Evolutionary conservation across 2,797 vertebrate genomes (phyloP).

Genomic region (Dromococcyx pavoninus): DNA sequence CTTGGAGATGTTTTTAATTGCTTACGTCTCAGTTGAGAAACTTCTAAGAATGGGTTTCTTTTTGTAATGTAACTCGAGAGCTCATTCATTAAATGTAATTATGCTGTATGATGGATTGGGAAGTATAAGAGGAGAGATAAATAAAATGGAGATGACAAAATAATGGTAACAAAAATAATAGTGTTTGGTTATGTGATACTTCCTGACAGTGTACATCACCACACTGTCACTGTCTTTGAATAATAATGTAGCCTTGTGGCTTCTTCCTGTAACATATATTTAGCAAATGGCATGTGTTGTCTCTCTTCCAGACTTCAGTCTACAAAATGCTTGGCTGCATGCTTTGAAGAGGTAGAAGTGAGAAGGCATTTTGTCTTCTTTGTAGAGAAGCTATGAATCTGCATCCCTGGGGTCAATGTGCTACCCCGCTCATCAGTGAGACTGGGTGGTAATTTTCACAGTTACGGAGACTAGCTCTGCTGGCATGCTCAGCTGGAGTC

Average conservation of each 20-base stretch:
- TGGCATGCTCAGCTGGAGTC: neutral
- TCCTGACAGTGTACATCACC: neutral
- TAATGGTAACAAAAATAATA: slow-evolving; percentile 63
- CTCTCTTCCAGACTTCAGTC: neutral
- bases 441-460: neutral
- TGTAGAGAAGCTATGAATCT: neutral
- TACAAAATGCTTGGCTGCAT: neutral
- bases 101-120: slow-evolving; percentile 56
- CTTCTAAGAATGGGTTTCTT: slow-evolving; percentile 68
- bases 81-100: slow-evolving; percentile 63
- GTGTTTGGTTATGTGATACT: slow-evolving; percentile 31
- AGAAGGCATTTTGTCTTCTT: neutral
- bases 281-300: neutral
- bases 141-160: slow-evolving; percentile 68
- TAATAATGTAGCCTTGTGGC: neutral
- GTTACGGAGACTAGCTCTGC: neutral
- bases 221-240: neutral
- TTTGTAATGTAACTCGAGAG: slow-evolving; percentile 66
- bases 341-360: neutral
- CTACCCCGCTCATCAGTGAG: neutral
- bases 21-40: slow-evolving; percentile 63
- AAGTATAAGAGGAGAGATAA: slow-evolving; percentile 44
- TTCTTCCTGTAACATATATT: neutral
- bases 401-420: neutral
- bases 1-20: slow-evolving; percentile 65